These are phyloP conservation scores for Symphodus melops DNA, from an alignment of 2,113 vertebrate species.

Conservation along the genomic window DNA sequence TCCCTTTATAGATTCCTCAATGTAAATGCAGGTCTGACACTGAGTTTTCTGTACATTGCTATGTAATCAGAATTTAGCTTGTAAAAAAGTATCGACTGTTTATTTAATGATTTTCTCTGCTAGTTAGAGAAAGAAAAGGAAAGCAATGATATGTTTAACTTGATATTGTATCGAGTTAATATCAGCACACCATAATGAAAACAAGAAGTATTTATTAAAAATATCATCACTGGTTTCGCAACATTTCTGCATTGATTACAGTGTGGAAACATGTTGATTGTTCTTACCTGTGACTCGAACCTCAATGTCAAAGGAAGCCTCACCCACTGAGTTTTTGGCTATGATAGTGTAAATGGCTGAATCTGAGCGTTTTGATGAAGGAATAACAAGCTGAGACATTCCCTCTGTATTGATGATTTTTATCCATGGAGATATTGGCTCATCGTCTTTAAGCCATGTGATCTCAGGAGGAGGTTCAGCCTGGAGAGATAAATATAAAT, in stretches of 20 bases:
- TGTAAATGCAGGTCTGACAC: slow-evolving; percentile 11
- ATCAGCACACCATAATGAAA: not conserved
- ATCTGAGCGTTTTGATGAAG: slow-evolving; percentile 82
- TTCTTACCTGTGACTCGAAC: slow-evolving; percentile 88
- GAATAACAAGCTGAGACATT: slow-evolving; percentile 86
- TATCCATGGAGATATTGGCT: slow-evolving; percentile 78
- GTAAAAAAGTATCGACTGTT: not conserved
- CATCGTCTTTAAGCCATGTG: slow-evolving; percentile 88
- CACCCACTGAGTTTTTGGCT: slow-evolving; percentile 81
- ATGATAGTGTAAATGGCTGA: slow-evolving; percentile 84
- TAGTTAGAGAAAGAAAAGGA: not conserved
- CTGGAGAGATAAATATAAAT: slow-evolving; percentile 69
- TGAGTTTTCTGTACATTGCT: not conserved
- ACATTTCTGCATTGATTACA: not conserved
- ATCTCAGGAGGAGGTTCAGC: slow-evolving; percentile 84
- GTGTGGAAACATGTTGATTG: not conserved
- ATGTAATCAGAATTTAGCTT: slow-evolving; percentile 1
- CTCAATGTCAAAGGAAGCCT: slow-evolving; percentile 83
- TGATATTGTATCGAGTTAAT: no score
- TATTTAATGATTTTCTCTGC: not conserved
- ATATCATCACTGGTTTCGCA: not conserved
- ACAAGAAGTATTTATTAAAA: not conserved
- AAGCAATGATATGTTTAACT: not conserved
- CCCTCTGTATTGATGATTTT: slow-evolving; percentile 77
- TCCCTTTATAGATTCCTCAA: not conserved